A percentile compares a stretch with the other conserved stretches of the same genome.
Conservation (phyloP, 92 coral and sea anemone genomes). For the Phenganax stokvisi region DNA sequence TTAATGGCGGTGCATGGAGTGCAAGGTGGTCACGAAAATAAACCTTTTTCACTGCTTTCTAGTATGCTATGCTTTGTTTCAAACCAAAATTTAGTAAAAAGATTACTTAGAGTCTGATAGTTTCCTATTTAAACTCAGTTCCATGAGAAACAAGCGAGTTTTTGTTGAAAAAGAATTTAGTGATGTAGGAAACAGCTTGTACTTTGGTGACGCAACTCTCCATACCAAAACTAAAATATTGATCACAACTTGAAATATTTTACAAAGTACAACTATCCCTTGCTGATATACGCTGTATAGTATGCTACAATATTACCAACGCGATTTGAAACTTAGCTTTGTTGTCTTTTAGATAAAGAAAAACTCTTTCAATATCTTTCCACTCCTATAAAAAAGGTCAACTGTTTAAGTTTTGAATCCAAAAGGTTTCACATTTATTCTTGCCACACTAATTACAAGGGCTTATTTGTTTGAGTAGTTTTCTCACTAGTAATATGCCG, state of each 20-base stretch:
- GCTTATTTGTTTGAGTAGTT: too few relatives aligned
- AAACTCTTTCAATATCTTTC: too few relatives aligned
- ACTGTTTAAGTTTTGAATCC: too few relatives aligned
- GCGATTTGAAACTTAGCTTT: neutral
- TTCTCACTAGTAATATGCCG: too few relatives aligned
- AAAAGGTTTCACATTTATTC: too few relatives aligned
- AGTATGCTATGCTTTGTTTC: neutral
- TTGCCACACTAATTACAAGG: too few relatives aligned
- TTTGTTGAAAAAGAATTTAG: neutral
- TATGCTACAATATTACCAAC: neutral
- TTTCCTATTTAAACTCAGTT: neutral
- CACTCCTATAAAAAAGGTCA: too few relatives aligned
- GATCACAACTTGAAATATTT: too few relatives aligned
- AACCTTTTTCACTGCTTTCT: neutral
- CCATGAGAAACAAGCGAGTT: neutral
- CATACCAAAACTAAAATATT: too few relatives aligned
- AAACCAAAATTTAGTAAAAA: neutral
- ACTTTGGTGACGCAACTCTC: neutral
- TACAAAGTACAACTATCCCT: too few relatives aligned
- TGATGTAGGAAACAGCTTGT: slow-evolving; percentile 8
- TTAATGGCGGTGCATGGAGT: neutral
- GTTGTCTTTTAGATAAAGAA: too few relatives aligned
- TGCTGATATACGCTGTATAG: too few relatives aligned
- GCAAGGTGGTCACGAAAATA: neutral
- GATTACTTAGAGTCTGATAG: neutral